phyloP scores from a whole-genome alignment of 1,140 invertebrate genomes.

The Ctenoplectra terminalis region DNA sequence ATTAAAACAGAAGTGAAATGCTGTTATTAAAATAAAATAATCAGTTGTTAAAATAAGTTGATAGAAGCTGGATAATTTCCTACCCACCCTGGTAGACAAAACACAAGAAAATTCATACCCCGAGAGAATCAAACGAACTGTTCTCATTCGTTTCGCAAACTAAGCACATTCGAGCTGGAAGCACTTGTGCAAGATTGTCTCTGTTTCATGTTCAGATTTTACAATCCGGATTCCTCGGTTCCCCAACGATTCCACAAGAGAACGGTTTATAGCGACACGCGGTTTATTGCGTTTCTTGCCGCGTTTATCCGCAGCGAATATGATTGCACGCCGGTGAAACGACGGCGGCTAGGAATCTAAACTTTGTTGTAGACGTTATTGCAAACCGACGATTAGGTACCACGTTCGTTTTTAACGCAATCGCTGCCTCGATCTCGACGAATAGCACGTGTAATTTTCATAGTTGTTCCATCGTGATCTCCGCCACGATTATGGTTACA shows the following conservation, averaged over 20 bases:
- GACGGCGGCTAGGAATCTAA: background rate
- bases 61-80: too few species aligned
- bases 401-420: background rate
- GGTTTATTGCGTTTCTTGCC: conserved; percentile 28
- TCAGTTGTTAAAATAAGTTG: too few species aligned
- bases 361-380: conserved; percentile 11
- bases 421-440: conserved; percentile 13
- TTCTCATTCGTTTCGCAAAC: background rate
- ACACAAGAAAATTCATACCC: background rate
- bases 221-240: conserved; percentile 32
- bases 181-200: background rate
- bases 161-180: background rate
- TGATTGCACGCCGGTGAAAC: background rate
- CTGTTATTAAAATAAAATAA: too few species aligned
- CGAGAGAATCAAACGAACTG: background rate
- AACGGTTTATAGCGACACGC: conserved; percentile 23
- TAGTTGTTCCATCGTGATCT: conserved; percentile 39
- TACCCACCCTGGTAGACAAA: background rate
- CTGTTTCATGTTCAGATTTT: conserved; percentile 6
- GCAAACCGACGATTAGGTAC: conserved; percentile 14
- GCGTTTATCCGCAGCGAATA: conserved; percentile 20
- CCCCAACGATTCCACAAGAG: conserved; percentile 6
- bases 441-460: conserved; percentile 25
- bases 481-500: conserved; percentile 34
- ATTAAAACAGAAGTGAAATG: too few species aligned